Conservation (phyloP, 2,888 invertebrate genomes). For the Galeruca laticollis region DNA sequence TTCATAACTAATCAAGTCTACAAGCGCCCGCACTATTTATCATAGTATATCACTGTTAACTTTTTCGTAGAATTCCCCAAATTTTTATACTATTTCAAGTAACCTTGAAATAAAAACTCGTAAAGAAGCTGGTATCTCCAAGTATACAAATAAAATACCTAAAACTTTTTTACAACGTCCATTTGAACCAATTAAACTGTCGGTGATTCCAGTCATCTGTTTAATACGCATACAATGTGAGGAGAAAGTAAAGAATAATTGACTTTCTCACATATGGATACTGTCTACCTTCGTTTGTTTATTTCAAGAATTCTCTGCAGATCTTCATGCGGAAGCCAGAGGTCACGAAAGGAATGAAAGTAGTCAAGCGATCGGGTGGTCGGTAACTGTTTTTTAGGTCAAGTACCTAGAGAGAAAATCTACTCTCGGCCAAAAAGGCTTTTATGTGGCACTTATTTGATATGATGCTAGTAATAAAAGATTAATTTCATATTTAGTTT, state of each 20-base stretch:
- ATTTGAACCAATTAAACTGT: background rate
- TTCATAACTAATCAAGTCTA: no score
- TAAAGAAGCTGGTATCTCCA: background rate
- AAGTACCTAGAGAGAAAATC: no score
- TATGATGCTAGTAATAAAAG: no score
- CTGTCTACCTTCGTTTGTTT: conserved; percentile 32
- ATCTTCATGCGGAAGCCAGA: conserved; percentile 37
- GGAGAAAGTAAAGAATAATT: conserved; percentile 41
- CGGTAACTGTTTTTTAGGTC: conserved; percentile 7
- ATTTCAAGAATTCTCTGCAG: conserved; percentile 23
- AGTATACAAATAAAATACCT: no score
- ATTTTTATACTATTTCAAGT: no score
- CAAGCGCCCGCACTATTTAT: no score
- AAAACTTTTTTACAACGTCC: background rate
- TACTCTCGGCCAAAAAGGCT: no score
- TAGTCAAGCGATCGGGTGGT: conserved; percentile 17
- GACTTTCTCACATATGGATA: conserved; percentile 36
- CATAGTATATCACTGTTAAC: no score
- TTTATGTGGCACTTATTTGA: conserved; percentile 27
- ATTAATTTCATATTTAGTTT: no score
- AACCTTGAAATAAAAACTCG: no score
- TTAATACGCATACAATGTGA: conserved; percentile 1
- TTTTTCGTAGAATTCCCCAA: no score
- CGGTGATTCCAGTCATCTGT: conserved; percentile 35
- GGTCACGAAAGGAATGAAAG: conserved; percentile 40